A percentile compares a stretch with the other conserved stretches of the same genome.
Conservation (phyloP, 2,888 invertebrate genomes). For the Mythimna albipuncta region DNA sequence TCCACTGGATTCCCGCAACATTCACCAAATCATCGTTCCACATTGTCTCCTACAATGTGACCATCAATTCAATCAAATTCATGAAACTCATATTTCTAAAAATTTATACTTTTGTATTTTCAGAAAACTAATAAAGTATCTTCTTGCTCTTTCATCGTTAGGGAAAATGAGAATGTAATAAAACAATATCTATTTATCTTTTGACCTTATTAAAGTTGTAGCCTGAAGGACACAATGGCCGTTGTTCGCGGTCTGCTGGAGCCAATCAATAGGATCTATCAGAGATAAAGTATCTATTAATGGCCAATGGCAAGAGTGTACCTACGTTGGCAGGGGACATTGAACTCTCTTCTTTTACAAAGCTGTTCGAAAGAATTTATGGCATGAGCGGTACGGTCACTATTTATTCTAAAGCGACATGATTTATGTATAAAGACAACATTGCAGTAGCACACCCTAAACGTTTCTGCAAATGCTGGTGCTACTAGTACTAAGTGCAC, state of each 20-base stretch:
- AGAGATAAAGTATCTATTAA: conserved; percentile 47
- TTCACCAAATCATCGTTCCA: too few relatives aligned
- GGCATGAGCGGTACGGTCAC: neutral
- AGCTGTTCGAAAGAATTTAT: neutral
- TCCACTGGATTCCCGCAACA: too few relatives aligned
- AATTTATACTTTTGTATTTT: neutral
- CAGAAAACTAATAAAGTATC: neutral
- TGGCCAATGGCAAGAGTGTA: conserved; percentile 15
- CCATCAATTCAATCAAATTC: neutral
- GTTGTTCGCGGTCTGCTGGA: conserved; percentile 46
- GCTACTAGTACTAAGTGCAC: too few relatives aligned
- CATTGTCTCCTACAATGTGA: too few relatives aligned
- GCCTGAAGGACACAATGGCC: conserved; percentile 32
- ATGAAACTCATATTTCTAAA: neutral
- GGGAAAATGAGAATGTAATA: conserved; percentile 32
- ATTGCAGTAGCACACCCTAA: neutral
- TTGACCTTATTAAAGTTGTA: conserved; percentile 49
- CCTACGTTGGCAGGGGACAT: neutral
- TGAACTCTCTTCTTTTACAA: conserved; percentile 2
- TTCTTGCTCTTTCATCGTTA: conserved; percentile 12
- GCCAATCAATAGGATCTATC: conserved; percentile 47
- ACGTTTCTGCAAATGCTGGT: neutral
- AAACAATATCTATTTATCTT: conserved; percentile 50
- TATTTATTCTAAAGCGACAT: neutral
- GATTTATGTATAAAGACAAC: neutral